These are phyloP conservation scores for Cephus runcator DNA, from an alignment of 2,888 invertebrate genomes.

Conservation along the genomic window DNA sequence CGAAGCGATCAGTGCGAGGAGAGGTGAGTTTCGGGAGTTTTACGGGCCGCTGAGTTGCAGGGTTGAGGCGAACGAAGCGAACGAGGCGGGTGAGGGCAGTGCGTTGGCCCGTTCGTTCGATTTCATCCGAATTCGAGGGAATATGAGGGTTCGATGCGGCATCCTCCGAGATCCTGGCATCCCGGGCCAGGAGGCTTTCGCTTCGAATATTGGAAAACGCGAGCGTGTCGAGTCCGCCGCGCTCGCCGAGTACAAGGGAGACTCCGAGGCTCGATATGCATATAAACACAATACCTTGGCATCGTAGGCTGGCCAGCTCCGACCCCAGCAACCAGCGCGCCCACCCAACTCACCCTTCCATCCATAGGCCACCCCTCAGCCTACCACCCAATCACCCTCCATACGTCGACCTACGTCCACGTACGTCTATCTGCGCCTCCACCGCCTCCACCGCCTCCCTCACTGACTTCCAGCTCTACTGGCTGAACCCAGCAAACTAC, in stretches of 20 bases:
- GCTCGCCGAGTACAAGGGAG: slow-evolving; percentile 43
- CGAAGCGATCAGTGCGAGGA: neutral
- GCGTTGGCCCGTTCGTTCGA: slow-evolving; percentile 49
- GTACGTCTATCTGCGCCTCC: too few species aligned
- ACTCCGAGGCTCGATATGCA: slow-evolving; percentile 60
- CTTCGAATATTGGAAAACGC: slow-evolving; percentile 64
- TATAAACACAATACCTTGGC: slow-evolving; percentile 64
- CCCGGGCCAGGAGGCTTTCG: slow-evolving; percentile 51
- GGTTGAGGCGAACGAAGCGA: too few species aligned
- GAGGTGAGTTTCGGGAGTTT: slow-evolving; percentile 24
- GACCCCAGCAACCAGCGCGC: too few species aligned
- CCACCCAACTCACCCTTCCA: too few species aligned
- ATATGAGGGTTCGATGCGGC: slow-evolving; percentile 57
- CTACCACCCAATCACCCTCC: too few species aligned
- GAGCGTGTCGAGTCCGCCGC: slow-evolving; percentile 38
- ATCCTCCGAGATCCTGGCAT: slow-evolving; percentile 8
- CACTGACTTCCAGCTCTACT: too few species aligned
- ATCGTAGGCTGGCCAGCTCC: slow-evolving; percentile 29
- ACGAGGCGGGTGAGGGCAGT: neutral
- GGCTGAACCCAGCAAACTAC: too few species aligned
- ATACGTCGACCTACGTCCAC: too few species aligned
- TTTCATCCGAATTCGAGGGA: slow-evolving; percentile 63
- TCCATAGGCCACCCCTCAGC: too few species aligned
- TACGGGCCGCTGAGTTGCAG: slow-evolving; percentile 4
- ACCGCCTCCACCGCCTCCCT: too few species aligned